A percentile compares a stretch with the other conserved stretches of the same genome.
phyloP scores from a whole-genome alignment of 1,140 invertebrate genomes.

The Nephotettix cincticeps region DNA sequence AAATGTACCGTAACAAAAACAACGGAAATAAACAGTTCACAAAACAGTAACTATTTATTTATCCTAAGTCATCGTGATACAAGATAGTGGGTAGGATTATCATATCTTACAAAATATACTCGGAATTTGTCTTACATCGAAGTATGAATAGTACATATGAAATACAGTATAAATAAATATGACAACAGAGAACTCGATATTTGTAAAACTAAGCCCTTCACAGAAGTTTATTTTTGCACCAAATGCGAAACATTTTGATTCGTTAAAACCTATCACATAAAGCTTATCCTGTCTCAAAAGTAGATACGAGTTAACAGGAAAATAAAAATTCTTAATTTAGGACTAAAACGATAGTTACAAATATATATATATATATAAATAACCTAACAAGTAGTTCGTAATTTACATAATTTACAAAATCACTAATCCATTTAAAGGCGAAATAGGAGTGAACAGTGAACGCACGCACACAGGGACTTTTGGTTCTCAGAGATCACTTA shows the following conservation, averaged over 20 bases:
- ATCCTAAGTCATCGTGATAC: not conserved
- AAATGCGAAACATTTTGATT: conserved; percentile 8
- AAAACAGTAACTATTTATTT: not conserved
- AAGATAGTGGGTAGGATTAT: not conserved
- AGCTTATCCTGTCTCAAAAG: conserved; percentile 11
- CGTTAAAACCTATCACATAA: conserved; percentile 19
- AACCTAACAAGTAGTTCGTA: conserved; percentile 10
- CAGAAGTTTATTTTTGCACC: conserved; percentile 18
- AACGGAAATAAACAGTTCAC: not conserved
- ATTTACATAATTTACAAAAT: conserved; percentile 22
- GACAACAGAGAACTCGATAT: not conserved
- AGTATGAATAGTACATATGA: not conserved
- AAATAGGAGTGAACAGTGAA: not conserved
- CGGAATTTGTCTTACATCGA: not conserved
- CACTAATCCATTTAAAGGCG: conserved; percentile 11
- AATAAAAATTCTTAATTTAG: conserved; percentile 16
- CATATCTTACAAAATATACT: conserved; percentile 15
- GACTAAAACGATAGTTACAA: conserved; percentile 20
- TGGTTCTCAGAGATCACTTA: not conserved
- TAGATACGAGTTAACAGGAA: conserved; percentile 1
- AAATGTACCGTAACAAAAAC: not conserved
- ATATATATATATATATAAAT: conserved; percentile 17
- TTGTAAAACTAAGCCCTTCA: not conserved
- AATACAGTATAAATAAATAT: not conserved
- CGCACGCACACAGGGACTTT: not conserved